A percentile compares a stretch with the other conserved stretches of the same genome.
phyloP scores from a whole-genome alignment of 2,888 invertebrate genomes.

The Drosophila neotestacea region DNA sequence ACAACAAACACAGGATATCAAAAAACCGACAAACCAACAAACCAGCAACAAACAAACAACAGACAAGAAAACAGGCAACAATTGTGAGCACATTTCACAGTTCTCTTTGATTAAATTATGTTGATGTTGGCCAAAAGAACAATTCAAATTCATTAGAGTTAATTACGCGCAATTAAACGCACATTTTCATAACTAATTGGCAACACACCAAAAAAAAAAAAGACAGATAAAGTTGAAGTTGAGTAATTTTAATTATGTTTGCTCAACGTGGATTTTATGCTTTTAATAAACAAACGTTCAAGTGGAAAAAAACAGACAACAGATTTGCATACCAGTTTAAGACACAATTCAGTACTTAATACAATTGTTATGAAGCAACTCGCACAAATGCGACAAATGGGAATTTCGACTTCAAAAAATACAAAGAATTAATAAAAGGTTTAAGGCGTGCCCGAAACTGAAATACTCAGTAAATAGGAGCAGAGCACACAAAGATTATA shows the following conservation, averaged over 20 bases:
- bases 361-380: slow-evolving; percentile 33
- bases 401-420: slow-evolving; percentile 28
- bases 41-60: slow-evolving; percentile 20
- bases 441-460: not conserved
- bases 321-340: slow-evolving; percentile 21
- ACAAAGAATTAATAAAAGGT: not conserved
- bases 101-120: slow-evolving; percentile 62
- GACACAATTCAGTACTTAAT: slow-evolving; percentile 16
- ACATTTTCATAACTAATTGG: slow-evolving; percentile 75
- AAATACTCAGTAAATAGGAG: not conserved
- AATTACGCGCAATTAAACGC: slow-evolving; percentile 73
- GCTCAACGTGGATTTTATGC: slow-evolving; percentile 52
- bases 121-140: slow-evolving; percentile 39
- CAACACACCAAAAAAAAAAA: slow-evolving; percentile 21
- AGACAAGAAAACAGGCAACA: slow-evolving; percentile 21
- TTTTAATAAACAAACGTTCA: slow-evolving; percentile 32
- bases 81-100: slow-evolving; percentile 42
- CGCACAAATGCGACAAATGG: slow-evolving; percentile 52
- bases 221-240: slow-evolving; percentile 26
- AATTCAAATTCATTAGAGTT: slow-evolving; percentile 74
- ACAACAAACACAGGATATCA: slow-evolving; percentile 31
- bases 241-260: slow-evolving; percentile 43
- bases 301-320: not conserved
- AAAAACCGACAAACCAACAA: slow-evolving; percentile 17
- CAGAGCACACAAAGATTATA: too few species aligned